phyloP scores from a whole-genome alignment of 2,113 vertebrate species.

The Calyptommatus sinebrachiatus region DNA sequence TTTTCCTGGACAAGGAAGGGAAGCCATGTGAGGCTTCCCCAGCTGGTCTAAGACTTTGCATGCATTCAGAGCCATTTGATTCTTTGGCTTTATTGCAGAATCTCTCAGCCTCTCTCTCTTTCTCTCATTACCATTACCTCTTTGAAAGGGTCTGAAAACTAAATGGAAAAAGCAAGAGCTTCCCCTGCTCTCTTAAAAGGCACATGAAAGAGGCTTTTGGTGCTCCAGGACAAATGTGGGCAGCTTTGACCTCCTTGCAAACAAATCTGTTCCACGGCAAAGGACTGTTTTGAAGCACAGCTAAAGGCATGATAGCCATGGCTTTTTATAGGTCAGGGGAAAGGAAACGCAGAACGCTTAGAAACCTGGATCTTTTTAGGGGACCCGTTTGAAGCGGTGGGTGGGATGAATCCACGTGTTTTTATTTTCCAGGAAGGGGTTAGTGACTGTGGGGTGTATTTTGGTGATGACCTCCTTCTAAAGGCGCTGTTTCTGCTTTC shows the following conservation, averaged over 20 bases:
- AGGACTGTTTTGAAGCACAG: conserved; percentile 35
- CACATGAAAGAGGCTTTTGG: conserved; percentile 38
- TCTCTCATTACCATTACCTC: fast-evolving
- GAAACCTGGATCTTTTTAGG: background rate
- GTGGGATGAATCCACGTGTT: too few species aligned
- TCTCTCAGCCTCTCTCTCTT: background rate
- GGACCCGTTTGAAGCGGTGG: too few species aligned
- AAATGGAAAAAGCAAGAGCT: conserved; percentile 30
- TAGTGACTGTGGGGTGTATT: too few species aligned
- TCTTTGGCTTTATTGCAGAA: too few species aligned
- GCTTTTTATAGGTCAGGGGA: background rate
- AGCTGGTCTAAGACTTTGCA: too few species aligned
- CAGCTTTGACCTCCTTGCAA: background rate
- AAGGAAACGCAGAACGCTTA: background rate
- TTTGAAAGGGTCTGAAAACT: conserved; percentile 12
- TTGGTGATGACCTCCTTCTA: too few species aligned
- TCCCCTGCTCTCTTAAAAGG: conserved; percentile 44
- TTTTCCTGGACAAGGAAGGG: background rate
- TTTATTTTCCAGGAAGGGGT: background rate
- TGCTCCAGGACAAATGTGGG: conserved; percentile 37
- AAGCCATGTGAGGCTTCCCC: background rate
- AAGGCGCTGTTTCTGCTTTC: background rate
- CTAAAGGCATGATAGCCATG: background rate
- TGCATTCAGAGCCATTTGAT: too few species aligned
- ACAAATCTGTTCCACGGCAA: background rate